Conservation (phyloP, 2,113 vertebrate genomes). For the Rhineura floridana region DNA sequence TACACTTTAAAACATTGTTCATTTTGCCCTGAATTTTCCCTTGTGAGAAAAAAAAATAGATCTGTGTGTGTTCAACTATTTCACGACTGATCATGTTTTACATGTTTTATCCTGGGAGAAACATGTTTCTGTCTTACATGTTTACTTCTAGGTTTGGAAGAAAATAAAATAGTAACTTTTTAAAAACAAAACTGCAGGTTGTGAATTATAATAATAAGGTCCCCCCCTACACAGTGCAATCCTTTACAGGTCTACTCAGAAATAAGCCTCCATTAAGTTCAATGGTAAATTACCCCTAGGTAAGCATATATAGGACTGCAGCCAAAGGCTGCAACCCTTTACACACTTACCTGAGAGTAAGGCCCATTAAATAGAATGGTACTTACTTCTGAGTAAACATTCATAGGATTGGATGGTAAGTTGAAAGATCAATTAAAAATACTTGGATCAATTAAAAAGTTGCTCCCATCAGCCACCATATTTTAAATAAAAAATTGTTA, state of each 20-base stretch:
- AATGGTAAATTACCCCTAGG: background rate
- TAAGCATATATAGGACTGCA: background rate
- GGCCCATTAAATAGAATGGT: background rate
- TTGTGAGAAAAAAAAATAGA: constrained; percentile 46
- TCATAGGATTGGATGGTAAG: background rate
- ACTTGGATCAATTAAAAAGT: background rate
- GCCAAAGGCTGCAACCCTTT: background rate
- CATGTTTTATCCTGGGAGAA: constrained; percentile 17
- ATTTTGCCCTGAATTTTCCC: constrained; percentile 53
- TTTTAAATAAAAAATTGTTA: background rate
- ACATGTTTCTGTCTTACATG: background rate
- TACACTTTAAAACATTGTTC: constrained; percentile 64
- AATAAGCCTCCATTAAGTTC: background rate
- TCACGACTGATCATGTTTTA: constrained; percentile 42
- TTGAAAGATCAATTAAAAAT: background rate
- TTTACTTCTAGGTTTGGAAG: constrained; percentile 38
- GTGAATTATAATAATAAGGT: background rate
- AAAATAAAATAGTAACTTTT: background rate
- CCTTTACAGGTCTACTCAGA: background rate
- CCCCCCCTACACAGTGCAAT: background rate
- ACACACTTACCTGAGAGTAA: background rate
- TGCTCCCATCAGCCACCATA: background rate
- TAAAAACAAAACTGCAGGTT: background rate
- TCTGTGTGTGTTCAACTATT: constrained; percentile 10
- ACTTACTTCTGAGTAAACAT: background rate